phyloP scores from a whole-genome alignment of 1,140 invertebrate species.

The Acyrthosiphon pisum region DNA sequence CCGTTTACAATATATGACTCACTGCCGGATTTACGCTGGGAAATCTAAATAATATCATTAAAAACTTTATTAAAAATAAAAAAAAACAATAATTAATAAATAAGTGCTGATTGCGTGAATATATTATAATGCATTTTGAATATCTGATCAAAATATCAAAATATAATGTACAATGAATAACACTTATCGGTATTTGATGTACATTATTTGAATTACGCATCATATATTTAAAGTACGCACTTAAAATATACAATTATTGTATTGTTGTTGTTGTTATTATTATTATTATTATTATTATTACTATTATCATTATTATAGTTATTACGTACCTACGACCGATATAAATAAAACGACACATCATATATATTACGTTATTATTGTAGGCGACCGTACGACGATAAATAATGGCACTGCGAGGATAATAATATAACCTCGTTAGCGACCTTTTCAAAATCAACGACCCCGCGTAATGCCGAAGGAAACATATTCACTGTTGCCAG shows the following conservation, averaged over 20 bases:
- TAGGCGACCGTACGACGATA: background rate
- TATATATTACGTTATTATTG: background rate
- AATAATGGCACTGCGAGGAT: background rate
- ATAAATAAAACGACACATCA: background rate
- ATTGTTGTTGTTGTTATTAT: too few relatives aligned
- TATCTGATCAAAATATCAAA: too few relatives aligned
- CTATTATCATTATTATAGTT: too few relatives aligned
- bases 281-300: background rate
- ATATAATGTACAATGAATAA: background rate
- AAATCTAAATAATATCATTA: constrained; percentile 18
- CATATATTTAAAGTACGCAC: too few relatives aligned
- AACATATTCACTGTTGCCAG: background rate
- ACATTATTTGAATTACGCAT: background rate
- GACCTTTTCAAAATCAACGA: constrained; percentile 53
- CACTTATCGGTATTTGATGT: background rate
- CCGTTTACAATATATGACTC: background rate
- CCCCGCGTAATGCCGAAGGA: background rate
- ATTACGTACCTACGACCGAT: too few relatives aligned
- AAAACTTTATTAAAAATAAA: background rate
- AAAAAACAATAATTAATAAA: background rate
- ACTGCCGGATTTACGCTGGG: background rate
- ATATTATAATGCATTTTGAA: too few relatives aligned
- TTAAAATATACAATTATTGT: background rate
- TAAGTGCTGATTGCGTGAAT: background rate
- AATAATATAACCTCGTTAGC: constrained; percentile 43